Evolutionary conservation across 2,888 invertebrate species (phyloP).

Genomic region (Calliopum simillimum): DNA sequence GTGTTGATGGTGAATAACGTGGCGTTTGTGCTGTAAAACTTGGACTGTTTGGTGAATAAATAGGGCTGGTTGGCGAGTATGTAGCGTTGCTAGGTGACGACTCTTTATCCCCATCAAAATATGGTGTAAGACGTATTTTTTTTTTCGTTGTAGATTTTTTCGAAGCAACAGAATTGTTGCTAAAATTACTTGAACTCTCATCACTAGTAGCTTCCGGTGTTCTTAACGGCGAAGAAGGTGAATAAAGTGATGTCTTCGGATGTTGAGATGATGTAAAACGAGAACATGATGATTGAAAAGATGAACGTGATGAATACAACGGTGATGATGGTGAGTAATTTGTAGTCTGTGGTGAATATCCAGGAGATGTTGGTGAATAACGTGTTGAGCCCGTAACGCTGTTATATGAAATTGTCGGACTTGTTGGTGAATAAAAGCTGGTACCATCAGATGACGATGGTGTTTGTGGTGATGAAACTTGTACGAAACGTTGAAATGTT

Average conservation of each 20-base stretch:
- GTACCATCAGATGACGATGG: conserved; percentile 73
- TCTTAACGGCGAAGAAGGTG: conserved; percentile 76
- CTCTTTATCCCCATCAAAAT: conserved; percentile 75
- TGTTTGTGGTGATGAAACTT: conserved; percentile 63
- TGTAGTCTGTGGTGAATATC: conserved; percentile 75
- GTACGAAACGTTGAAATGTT: conserved; percentile 55
- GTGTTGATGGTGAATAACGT: conserved; percentile 80
- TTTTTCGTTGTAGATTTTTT: conserved; percentile 14
- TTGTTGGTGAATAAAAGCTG: conserved; percentile 72
- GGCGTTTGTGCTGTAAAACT: conserved; percentile 73
- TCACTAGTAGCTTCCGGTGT: conserved; percentile 77
- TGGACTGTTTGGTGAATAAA: conserved; percentile 74
- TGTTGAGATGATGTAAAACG: conserved; percentile 54
- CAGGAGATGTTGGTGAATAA: conserved; percentile 77
- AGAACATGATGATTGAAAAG: neutral
- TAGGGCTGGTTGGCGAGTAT: conserved; percentile 72
- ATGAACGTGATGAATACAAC: conserved; percentile 49
- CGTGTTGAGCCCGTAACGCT: conserved; percentile 73
- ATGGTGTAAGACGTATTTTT: conserved; percentile 36
- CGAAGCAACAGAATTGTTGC: neutral
- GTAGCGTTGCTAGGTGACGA: conserved; percentile 74
- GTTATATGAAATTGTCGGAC: conserved; percentile 76
- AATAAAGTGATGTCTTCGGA: conserved; percentile 69
- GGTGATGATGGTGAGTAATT: conserved; percentile 79
- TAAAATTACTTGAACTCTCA: conserved; percentile 73